phyloP scores from a whole-genome alignment of 2,113 vertebrate genomes.

The Ptilorrhoa leucosticta region DNA sequence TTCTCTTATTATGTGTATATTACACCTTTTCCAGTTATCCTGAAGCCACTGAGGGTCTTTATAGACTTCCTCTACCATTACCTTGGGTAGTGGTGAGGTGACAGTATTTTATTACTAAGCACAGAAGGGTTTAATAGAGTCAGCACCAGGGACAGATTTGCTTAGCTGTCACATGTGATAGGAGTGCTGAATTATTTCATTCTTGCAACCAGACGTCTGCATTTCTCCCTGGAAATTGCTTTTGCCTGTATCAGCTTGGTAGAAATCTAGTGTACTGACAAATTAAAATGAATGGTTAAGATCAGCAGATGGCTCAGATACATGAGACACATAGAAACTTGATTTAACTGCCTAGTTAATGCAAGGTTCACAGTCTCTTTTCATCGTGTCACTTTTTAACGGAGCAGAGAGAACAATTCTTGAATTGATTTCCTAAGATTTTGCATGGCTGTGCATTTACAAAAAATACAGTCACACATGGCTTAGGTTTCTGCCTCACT shows the following conservation, averaged over 20 bases:
- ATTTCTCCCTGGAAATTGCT: slow-evolving; percentile 2
- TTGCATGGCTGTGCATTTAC: neutral
- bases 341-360: neutral
- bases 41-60: neutral
- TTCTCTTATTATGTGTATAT: neutral
- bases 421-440: neutral
- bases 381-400: slow-evolving; percentile 4
- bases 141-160: slow-evolving; percentile 24
- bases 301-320: neutral
- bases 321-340: neutral
- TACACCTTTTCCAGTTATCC: neutral
- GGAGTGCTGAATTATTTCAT: slow-evolving; percentile 21
- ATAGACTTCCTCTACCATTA: neutral
- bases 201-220: neutral
- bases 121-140: neutral
- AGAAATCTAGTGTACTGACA: neutral
- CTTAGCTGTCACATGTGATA: neutral
- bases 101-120: neutral
- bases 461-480: neutral
- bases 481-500: neutral
- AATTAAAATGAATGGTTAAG: neutral
- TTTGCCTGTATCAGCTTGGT: neutral
- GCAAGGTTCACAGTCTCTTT: neutral
- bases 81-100: neutral
- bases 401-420: neutral